A percentile compares a stretch with the other conserved stretches of the same genome.
These are phyloP conservation scores for Bombus cullumanus DNA, from an alignment of 1,140 invertebrate genomes.

Conservation along the genomic window DNA sequence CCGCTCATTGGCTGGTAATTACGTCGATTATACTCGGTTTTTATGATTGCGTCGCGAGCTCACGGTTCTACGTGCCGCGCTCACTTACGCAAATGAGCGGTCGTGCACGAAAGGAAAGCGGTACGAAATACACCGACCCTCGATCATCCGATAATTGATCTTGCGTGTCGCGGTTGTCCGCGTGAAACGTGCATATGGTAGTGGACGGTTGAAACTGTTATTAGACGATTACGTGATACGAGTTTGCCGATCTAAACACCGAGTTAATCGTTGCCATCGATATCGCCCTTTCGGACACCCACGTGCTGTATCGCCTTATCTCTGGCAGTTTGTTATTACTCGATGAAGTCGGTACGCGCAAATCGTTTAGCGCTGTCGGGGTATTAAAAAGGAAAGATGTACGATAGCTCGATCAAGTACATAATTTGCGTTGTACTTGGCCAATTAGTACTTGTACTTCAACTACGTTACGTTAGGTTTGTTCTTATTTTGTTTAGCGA, in stretches of 20 bases:
- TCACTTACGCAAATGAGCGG: conserved; percentile 51
- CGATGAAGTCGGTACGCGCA: not conserved
- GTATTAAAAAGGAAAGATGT: not conserved
- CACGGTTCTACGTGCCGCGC: conserved; percentile 34
- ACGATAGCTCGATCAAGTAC: not conserved
- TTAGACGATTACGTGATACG: conserved; percentile 31
- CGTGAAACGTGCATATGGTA: not conserved
- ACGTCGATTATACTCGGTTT: conserved; percentile 62
- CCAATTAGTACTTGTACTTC: not conserved
- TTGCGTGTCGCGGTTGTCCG: conserved; percentile 23
- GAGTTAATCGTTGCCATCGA: not conserved
- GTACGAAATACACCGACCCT: not conserved
- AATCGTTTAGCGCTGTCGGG: not conserved
- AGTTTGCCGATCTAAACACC: not conserved
- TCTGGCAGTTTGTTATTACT: not conserved
- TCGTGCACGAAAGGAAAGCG: conserved; percentile 4
- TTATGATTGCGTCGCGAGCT: conserved; percentile 49
- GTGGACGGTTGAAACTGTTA: conserved; percentile 5
- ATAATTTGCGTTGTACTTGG: not conserved
- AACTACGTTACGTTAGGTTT: not conserved
- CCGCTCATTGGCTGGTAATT: conserved; percentile 56
- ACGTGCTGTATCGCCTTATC: not conserved
- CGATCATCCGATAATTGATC: conserved; percentile 51
- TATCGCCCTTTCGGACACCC: conserved; percentile 14
- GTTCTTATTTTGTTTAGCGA: not conserved